Percentiles rank a stretch among this genome's conserved stretches.
These are phyloP conservation scores for Phenacoccus solenopsis DNA, from an alignment of 1,140 invertebrate genomes.

Conservation along the genomic window DNA sequence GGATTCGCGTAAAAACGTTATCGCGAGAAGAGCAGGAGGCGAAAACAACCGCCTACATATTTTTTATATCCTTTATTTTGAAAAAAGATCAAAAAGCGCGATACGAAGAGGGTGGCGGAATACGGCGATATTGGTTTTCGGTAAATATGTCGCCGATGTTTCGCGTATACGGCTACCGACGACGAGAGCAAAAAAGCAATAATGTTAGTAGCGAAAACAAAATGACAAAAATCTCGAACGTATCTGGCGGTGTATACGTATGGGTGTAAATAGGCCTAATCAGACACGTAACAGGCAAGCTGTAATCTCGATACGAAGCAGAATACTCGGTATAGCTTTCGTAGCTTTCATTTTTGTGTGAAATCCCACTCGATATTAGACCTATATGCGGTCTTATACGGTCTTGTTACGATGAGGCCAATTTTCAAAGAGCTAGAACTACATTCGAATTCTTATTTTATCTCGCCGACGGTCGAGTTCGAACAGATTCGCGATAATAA, in stretches of 20 bases:
- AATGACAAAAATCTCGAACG: slow-evolving; percentile 2
- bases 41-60: too few species aligned
- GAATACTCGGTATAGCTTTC: not conserved
- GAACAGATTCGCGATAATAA: too few species aligned
- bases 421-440: not conserved
- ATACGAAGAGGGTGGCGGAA: not conserved
- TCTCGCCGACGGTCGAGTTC: not conserved
- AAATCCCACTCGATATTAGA: not conserved
- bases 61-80: not conserved
- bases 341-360: not conserved
- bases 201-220: slow-evolving; percentile 3
- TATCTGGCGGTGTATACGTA: not conserved
- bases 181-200: not conserved
- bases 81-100: not conserved
- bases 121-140: not conserved
- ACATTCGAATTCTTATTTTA: not conserved
- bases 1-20: too few species aligned
- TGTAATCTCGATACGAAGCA: not conserved
- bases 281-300: not conserved
- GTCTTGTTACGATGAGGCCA: not conserved
- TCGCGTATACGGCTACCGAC: too few species aligned
- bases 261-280: not conserved
- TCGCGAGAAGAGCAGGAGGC: too few species aligned
- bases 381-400: not conserved
- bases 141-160: not conserved